Base-by-base conservation (phyloP, 2,888 invertebrate species). In the Argyresthia goedartella region DNA sequence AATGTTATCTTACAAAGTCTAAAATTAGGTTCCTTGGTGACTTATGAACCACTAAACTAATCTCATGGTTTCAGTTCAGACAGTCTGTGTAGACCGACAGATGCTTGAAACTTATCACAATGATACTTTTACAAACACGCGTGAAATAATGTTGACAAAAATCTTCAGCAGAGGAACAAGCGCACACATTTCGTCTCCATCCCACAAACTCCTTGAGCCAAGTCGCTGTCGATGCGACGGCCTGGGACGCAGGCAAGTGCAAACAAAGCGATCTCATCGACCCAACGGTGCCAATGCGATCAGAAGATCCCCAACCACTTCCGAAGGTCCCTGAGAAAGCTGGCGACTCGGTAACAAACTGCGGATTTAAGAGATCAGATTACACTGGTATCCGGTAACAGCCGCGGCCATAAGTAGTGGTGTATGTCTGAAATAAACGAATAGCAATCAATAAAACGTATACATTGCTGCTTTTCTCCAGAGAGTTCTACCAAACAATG, bases 241-340 rank as follows among this genome's bases (percentile, higher is more conserved):
- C 8, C 43, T 43, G 43, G 13, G n/a, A 43, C 10, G 59, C 53
- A 59, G 57, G 59, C 53, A 54, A 65, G 60, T 62, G 60, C 63
- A 66, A 65, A 68, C 66, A 67, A 63, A 65, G 61, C 59, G 59
- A 56, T 62, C 52, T 52, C 62, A 66, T 64, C 62, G 63, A 64
- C 58, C 58, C 51, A 58, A 52, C 50, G 53, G 55, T 63, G 55
- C 63, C 63, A 65, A 61, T 65, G 56, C 60, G 59, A 66, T 61
- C 64, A 62, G 57, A 11, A 13, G 11, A 39, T 35, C 15, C 14
- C 48, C 48, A 55, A 55, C 65, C 63, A 63, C 49, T 25, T 11
- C 46, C 51, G 11, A 16, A 52, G 58, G 59, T 42, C 56, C 46
- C 53, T 49, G 15, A 9, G n/a, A 10, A 14, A 6, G 8, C 14